Percentiles rank a stretch among this genome's conserved stretches.
Evolutionary conservation across 2,797 vertebrate genomes (phyloP).

Genomic region (Heliangelus exortis): DNA sequence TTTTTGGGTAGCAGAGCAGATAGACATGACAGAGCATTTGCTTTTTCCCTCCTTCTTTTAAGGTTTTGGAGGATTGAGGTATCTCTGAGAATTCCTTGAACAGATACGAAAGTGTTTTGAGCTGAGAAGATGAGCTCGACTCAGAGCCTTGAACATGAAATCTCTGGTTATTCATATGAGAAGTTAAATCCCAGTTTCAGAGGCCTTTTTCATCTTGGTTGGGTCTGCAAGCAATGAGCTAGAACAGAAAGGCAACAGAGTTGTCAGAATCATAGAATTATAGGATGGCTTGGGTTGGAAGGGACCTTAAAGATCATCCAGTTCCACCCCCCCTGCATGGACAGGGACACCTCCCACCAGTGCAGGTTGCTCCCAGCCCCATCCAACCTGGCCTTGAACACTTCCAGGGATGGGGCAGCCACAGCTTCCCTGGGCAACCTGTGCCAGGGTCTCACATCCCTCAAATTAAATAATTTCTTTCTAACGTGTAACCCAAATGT

Average conservation of each 20-base stretch:
- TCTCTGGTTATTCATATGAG: neutral
- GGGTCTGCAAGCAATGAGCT: neutral
- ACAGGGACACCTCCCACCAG: too few relatives aligned
- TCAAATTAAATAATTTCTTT: too few relatives aligned
- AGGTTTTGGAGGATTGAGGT: neutral
- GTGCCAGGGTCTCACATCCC: too few relatives aligned
- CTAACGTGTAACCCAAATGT: too few relatives aligned
- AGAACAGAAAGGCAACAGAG: neutral
- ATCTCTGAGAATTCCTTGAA: neutral
- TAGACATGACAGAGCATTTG: neutral
- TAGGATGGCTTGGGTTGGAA: too few relatives aligned
- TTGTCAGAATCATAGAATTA: neutral
- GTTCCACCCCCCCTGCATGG: too few relatives aligned
- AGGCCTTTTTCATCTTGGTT: neutral
- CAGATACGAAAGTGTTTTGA: neutral
- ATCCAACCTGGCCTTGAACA: too few relatives aligned
- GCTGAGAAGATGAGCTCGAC: neutral
- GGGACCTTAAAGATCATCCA: too few relatives aligned
- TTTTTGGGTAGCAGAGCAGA: neutral
- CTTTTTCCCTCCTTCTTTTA: neutral
- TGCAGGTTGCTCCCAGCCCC: too few relatives aligned
- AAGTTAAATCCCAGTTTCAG: neutral
- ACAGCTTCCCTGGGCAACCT: too few relatives aligned
- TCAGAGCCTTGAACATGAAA: neutral
- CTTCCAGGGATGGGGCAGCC: too few relatives aligned